A percentile compares a stretch with the other conserved stretches of the same genome.
Evolutionary conservation across 2,113 vertebrate species (phyloP).

Genomic region (Hyperopisus bebe): DNA sequence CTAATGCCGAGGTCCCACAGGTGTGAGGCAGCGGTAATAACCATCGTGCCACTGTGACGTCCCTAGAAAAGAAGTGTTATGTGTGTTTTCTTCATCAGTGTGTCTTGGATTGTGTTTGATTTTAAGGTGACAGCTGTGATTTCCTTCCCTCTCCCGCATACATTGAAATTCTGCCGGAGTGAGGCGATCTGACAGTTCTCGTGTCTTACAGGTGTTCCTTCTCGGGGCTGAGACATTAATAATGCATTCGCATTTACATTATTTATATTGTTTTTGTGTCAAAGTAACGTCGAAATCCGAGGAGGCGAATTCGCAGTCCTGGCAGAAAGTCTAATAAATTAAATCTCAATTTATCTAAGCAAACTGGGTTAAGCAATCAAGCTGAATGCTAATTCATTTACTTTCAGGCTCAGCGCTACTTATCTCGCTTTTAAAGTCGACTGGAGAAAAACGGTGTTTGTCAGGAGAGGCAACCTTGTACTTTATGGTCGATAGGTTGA

Average conservation of each 20-base stretch:
- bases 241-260: slow-evolving; percentile 6
- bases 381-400: neutral
- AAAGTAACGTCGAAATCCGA: neutral
- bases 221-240: neutral
- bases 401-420: neutral
- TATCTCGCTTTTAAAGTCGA: neutral
- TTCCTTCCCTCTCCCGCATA: neutral
- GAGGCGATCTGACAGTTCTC: slow-evolving; percentile 1
- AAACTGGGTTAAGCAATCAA: neutral
- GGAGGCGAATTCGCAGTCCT: neutral
- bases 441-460: neutral
- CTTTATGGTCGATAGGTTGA: neutral
- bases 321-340: neutral
- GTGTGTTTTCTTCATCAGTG: neutral
- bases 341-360: neutral
- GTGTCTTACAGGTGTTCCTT: slow-evolving; percentile 13
- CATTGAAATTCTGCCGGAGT: neutral
- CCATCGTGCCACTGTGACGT: neutral
- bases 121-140: neutral
- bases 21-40: too few relatives aligned
- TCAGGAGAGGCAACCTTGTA: neutral
- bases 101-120: neutral
- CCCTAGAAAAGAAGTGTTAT: neutral
- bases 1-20: too few relatives aligned
- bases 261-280: slow-evolving; percentile 7